Base-by-base conservation (phyloP, 2,888 invertebrate species). In the Orchestes rusci region DNA sequence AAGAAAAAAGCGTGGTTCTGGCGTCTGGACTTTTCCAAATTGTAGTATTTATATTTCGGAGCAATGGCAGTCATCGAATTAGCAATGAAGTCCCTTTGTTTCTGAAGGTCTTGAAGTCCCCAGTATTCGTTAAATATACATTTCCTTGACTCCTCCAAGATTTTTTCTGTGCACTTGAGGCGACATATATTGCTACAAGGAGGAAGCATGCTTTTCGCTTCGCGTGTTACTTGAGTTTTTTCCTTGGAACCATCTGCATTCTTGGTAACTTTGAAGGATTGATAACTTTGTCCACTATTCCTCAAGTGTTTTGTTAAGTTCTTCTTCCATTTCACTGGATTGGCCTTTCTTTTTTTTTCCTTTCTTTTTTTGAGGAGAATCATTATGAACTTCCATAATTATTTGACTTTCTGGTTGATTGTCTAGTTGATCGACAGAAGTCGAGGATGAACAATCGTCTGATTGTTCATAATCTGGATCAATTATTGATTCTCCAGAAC, bases 61-160 rank as follows among this genome's bases (percentile, higher is more conserved):
- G 13, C 15, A 13, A 35, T 35, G 18, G 18, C n/a, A 19, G 19
- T 35, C 32, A 45, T 43, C 30, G 17, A 31, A 13, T 28, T 7
- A 34, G 45, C 37, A 20, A 49, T 37, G 30, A 37, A 45, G 19
- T 42, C 42, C 38, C 44, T 34, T 32, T 45, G 45, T 35, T 35
- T 29, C 19, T 45, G 45, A 16, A 49, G 27, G 35, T 45, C 35
- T 20, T 12, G 32, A 7, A 49, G 30, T 10, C 23, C 18, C 42
- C 49, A 49, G 18, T 49, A 49, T 34, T 43, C 37, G 12, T 43
- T 30, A 39, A 49, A 49, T 16, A 45, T 45, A 17, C 3, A 20
- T 39, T 45, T 34, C 32, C 45, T 30, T n/a, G 12, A 17, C 35
- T 45, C 30, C 42, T 45, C 42, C n/a, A 31, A 20, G 12, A 49